phyloP scores from a whole-genome alignment of 2,797 vertebrate genomes.

The Aulostomus chinensis region DNA sequence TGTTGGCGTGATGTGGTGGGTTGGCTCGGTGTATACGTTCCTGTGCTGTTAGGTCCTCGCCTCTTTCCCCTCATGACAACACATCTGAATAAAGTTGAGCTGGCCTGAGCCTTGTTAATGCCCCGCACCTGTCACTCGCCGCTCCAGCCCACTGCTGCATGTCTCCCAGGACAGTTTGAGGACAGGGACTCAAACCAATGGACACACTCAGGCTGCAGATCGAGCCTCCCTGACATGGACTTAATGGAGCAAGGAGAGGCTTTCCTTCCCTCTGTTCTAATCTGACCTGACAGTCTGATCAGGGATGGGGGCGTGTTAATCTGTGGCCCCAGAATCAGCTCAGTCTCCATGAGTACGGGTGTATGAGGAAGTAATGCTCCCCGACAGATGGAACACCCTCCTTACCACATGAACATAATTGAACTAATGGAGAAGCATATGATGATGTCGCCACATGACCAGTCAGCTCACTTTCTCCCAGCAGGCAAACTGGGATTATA shows the following conservation, averaged over 20 bases:
- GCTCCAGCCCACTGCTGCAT: conserved; percentile 39
- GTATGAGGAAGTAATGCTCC: no score
- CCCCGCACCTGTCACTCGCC: conserved; percentile 72
- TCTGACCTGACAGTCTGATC: no score
- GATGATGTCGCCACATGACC: no score
- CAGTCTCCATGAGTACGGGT: no score
- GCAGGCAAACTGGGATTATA: no score
- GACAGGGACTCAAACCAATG: conserved; percentile 31
- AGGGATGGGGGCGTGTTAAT: no score
- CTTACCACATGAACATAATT: no score
- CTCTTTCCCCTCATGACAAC: conserved; percentile 66
- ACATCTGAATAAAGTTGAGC: conserved; percentile 65
- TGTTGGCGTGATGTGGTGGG: conserved; percentile 25
- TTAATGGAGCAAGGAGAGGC: not conserved
- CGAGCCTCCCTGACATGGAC: not conserved
- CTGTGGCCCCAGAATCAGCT: no score
- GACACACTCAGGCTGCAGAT: not conserved
- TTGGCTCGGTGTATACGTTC: conserved; percentile 44
- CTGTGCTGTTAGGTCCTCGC: conserved; percentile 33
- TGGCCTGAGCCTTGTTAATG: conserved; percentile 62
- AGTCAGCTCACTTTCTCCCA: no score
- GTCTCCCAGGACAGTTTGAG: conserved; percentile 59
- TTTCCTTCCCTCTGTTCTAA: no score
- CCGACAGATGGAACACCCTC: no score
- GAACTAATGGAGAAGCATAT: no score